phyloP scores from a whole-genome alignment of 2,797 vertebrate genomes.

The Poecile montanus region DNA sequence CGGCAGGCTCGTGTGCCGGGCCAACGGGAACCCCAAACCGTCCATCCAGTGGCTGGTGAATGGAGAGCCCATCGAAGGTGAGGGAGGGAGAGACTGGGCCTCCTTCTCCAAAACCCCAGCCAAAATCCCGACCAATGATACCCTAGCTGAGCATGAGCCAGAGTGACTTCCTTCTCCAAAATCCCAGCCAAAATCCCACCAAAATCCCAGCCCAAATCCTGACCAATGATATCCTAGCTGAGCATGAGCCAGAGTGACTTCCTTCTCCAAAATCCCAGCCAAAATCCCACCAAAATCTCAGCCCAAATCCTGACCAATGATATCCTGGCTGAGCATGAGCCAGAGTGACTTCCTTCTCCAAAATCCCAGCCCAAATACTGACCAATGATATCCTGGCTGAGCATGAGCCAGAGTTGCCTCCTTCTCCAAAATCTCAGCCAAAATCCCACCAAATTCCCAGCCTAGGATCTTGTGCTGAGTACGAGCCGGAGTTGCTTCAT shows the following conservation, averaged over 20 bases:
- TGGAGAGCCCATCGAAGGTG: slow-evolving; percentile 88
- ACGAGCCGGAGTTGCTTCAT: fast-evolving
- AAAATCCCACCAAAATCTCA: background rate
- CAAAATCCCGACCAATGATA: background rate
- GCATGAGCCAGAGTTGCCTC: too few species aligned
- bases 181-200: background rate
- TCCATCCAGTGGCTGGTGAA: slow-evolving; percentile 93
- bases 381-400: background rate
- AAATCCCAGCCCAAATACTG: background rate
- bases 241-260: too few species aligned
- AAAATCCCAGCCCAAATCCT: background rate
- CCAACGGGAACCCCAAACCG: slow-evolving; percentile 94
- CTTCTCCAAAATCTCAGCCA: background rate
- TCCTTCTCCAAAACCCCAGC: background rate
- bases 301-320: background rate
- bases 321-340: background rate
- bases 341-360: too few species aligned
- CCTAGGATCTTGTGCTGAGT: background rate
- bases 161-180: background rate
- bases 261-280: background rate
- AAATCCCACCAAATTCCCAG: background rate
- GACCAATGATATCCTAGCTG: background rate
- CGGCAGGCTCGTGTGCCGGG: slow-evolving; percentile 90
- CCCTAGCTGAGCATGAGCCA: background rate
- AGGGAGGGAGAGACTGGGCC: background rate